A percentile compares a stretch with the other conserved stretches of the same genome.
Evolutionary conservation across 2,113 vertebrate genomes (phyloP).

Genomic region (Anguilla japonica): DNA sequence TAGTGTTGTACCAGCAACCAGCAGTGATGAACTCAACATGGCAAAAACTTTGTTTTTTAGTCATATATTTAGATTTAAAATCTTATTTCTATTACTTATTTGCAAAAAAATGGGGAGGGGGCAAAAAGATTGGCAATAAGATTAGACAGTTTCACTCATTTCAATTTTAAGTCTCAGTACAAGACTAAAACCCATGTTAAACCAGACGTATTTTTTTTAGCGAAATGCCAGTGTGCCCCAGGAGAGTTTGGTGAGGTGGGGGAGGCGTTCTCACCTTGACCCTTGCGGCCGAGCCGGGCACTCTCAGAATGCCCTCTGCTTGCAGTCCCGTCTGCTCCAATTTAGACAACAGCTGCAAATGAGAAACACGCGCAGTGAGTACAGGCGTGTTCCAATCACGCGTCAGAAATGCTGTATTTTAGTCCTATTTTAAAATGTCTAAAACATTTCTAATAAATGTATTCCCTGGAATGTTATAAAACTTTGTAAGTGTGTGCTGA

Average conservation of each 20-base stretch:
- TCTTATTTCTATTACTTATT: too few species aligned
- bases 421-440: too few species aligned
- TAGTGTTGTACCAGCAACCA: too few species aligned
- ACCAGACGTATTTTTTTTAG: too few species aligned
- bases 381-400: background rate
- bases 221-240: background rate
- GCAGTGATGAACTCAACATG: too few species aligned
- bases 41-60: too few species aligned
- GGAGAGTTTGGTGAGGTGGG: background rate
- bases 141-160: too few species aligned
- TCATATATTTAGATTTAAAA: too few species aligned
- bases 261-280: constrained; percentile 79
- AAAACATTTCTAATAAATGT: background rate
- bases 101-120: too few species aligned
- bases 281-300: constrained; percentile 90
- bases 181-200: too few species aligned
- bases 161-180: too few species aligned
- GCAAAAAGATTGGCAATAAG: too few species aligned
- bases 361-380: background rate
- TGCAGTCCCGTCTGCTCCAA: constrained; percentile 89
- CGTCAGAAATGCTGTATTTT: constrained; percentile 9
- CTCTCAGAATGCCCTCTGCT: constrained; percentile 91
- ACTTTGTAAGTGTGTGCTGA: background rate
- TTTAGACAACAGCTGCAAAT: constrained; percentile 79
- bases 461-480: background rate